Conservation (phyloP, 2,113 vertebrate genomes). For the Indicator indicator region DNA sequence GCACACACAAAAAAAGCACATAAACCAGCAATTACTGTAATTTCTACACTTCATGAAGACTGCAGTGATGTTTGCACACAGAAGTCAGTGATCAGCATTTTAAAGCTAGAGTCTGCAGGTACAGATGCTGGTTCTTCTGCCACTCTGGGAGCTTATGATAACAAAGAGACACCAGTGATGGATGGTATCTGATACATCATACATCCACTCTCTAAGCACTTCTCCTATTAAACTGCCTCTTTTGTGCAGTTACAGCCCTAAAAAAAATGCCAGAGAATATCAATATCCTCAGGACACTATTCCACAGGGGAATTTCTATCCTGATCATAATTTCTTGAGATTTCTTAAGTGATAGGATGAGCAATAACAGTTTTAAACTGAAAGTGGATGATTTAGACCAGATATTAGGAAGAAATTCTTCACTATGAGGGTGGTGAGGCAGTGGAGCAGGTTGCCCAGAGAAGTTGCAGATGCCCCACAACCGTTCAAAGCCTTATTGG, state of each 20-base stretch:
- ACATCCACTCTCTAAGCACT: not conserved
- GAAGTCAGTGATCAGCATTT: not conserved
- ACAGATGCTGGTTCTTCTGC: not conserved
- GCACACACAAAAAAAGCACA: not conserved
- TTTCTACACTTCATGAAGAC: not conserved
- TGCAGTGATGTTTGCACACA: not conserved
- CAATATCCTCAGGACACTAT: not conserved
- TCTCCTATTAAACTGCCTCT: not conserved
- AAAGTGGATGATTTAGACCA: too few relatives aligned
- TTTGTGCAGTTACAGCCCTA: not conserved
- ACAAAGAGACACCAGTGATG: accelerated
- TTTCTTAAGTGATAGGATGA: not conserved
- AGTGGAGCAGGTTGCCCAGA: too few relatives aligned
- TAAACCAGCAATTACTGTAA: not conserved
- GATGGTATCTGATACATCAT: not conserved
- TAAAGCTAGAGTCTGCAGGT: not conserved
- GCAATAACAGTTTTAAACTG: too few relatives aligned
- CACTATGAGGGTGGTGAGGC: too few relatives aligned
- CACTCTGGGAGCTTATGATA: not conserved
- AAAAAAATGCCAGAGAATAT: not conserved
- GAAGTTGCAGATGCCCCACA: too few relatives aligned
- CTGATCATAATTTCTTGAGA: accelerated
- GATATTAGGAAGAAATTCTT: too few relatives aligned
- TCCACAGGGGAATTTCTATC: not conserved
- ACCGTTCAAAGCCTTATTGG: too few relatives aligned